Base-by-base conservation (phyloP, 2,797 vertebrate genomes). In the Aphelocoma californica region DNA sequence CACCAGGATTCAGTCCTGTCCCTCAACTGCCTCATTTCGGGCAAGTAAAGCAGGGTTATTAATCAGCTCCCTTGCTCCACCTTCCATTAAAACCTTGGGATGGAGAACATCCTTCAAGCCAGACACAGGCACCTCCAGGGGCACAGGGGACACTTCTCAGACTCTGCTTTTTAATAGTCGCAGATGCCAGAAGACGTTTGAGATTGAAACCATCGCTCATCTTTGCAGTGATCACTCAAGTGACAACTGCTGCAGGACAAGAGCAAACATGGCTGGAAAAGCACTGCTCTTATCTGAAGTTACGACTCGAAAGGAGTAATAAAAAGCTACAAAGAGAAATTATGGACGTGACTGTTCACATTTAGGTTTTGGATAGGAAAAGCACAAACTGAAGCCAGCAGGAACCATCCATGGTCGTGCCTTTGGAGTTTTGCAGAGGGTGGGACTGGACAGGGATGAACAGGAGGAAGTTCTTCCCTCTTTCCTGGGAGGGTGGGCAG, bases 261-360 rank as follows among this genome's bases (percentile, higher is more conserved):
- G 0, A 67, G 32, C 48, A 47, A 90, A 29, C 34, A 3, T 0
- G 1, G 53, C 73, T 47, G 47, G n/a, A 26, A 77, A 91, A 18
- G 11, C 77, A 34, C 4, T 14, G 14, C 24, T 72, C 61, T 20
- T 9, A 8, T 13, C 72, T 29, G 18, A 3, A 0, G 4, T 13
- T 16, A 51, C 2, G 8, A 45, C 23, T 25, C 34, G 24, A 73
- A 65, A 73, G 2, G 3, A 60, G 31, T 1, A 62, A 60, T 6
- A 15, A 78, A 36, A 20, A n/a, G 44, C 14, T 4, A 32, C 71
- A 65, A 26, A 20, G 11, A 72, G 31, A 8, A 82, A 66, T 11
- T 12, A 9, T 0, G 10, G 11, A 73, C 0, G 0, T 7, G 57
- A 25, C 18, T 20, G 9, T 10, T 60, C 18, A 2, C 10, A 1